Evolutionary conservation across 2,113 vertebrate species (phyloP).

Genomic region (Rhinogobius similis): DNA sequence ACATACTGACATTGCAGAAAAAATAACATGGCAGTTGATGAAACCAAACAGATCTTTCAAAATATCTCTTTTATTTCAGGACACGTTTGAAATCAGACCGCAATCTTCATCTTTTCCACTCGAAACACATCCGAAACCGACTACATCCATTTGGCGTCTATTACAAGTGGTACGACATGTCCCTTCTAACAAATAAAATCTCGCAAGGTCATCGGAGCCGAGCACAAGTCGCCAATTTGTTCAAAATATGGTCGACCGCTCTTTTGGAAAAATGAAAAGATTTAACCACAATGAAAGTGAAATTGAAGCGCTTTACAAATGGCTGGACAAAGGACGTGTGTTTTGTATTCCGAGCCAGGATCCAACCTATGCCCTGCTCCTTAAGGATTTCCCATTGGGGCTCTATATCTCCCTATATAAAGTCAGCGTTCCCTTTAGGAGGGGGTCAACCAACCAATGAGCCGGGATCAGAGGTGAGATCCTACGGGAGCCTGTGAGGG

Average conservation of each 20-base stretch:
- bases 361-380: slow-evolving; percentile 2
- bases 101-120: too few relatives aligned
- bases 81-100: too few relatives aligned
- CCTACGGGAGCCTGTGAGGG: slow-evolving; percentile 20
- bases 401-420: slow-evolving; percentile 10
- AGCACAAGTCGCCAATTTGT: not conserved
- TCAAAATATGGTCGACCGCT: not conserved
- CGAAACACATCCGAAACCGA: too few relatives aligned
- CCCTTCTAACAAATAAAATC: not conserved
- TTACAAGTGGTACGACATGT: not conserved
- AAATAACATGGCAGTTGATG: too few relatives aligned
- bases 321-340: not conserved
- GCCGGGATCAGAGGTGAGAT: slow-evolving; percentile 34
- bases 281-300: not conserved
- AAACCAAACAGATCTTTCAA: too few relatives aligned
- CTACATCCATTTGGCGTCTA: not conserved
- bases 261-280: not conserved
- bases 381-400: slow-evolving; percentile 14
- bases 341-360: slow-evolving; percentile 21
- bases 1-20: too few relatives aligned
- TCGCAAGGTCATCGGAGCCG: not conserved
- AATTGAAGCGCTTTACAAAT: not conserved
- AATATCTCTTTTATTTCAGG: too few relatives aligned
- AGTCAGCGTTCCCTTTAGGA: not conserved
- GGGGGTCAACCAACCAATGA: slow-evolving; percentile 28